Conservation (phyloP, 2,113 vertebrate genomes). For the Anarrhichthys ocellatus region DNA sequence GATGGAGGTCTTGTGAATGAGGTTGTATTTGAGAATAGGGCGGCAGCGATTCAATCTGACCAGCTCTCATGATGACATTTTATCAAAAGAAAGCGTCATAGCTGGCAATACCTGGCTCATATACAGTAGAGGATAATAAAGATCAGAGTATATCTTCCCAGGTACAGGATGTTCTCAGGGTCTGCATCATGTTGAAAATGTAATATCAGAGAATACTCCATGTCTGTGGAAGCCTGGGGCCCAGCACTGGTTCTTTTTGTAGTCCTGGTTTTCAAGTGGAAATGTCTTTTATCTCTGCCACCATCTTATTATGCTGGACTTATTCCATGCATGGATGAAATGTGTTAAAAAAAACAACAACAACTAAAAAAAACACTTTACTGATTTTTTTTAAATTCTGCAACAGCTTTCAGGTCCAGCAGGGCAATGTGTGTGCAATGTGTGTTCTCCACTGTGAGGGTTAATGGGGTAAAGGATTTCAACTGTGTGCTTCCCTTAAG, state of each 20-base stretch:
- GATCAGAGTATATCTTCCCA: constrained; percentile 2
- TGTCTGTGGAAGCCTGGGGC: constrained; percentile 25
- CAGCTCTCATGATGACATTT: constrained; percentile 36
- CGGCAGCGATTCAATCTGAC: constrained; percentile 5
- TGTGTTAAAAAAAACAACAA: background rate
- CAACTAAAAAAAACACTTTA: background rate
- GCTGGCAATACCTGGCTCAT: constrained; percentile 7
- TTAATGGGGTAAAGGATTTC: constrained; percentile 60
- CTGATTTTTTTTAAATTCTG: constrained; percentile 6
- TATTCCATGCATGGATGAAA: constrained; percentile 11
- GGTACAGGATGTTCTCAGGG: constrained; percentile 43
- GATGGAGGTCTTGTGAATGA: background rate
- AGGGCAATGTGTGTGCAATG: background rate
- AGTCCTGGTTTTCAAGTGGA: constrained; percentile 11
- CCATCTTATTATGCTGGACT: constrained; percentile 25
- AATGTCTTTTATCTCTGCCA: constrained; percentile 40
- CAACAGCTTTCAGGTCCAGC: background rate
- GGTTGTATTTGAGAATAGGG: background rate
- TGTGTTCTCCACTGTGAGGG: constrained; percentile 36
- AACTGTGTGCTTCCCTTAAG: constrained; percentile 20
- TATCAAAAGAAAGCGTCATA: constrained; percentile 13
- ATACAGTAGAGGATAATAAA: constrained; percentile 18
- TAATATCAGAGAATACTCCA: constrained; percentile 29
- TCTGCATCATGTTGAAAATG: constrained; percentile 35
- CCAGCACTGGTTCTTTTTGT: constrained; percentile 11